These are phyloP conservation scores for Pteruthius melanotis DNA, from an alignment of 2,113 vertebrate genomes.

Conservation along the genomic window DNA sequence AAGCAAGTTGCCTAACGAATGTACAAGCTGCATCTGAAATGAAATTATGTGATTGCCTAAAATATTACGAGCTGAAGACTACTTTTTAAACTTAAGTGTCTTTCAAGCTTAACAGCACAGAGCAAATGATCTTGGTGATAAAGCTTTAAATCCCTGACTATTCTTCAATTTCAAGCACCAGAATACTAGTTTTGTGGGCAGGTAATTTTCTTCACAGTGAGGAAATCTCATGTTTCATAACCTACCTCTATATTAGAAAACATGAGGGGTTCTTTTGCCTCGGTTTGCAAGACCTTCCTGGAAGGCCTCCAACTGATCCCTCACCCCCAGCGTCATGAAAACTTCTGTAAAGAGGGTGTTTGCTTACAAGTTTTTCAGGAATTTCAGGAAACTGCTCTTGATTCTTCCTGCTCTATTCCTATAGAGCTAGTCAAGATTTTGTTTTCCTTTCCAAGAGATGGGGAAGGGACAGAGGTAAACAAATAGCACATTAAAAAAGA, in stretches of 20 bases:
- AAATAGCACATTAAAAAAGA: neutral
- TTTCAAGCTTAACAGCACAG: neutral
- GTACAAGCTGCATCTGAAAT: neutral
- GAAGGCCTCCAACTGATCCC: neutral
- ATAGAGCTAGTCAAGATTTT: neutral
- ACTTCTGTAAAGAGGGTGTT: neutral
- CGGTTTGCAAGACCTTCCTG: neutral
- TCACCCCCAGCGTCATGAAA: neutral
- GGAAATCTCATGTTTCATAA: neutral
- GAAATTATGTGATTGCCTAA: neutral
- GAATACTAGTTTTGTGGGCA: neutral
- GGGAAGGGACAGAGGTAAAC: neutral
- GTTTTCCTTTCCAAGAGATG: neutral
- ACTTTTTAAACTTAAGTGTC: neutral
- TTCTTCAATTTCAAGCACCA: neutral
- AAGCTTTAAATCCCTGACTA: neutral
- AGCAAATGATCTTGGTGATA: neutral
- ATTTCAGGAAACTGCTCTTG: neutral
- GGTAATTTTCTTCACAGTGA: neutral
- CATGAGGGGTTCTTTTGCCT: fast-evolving
- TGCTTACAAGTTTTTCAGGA: neutral
- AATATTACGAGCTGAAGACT: neutral
- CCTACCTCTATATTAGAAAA: neutral
- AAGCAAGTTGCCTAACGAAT: neutral
- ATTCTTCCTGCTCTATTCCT: neutral